phyloP scores from a whole-genome alignment of 2,888 invertebrate species.

The Bellardia pandia region DNA sequence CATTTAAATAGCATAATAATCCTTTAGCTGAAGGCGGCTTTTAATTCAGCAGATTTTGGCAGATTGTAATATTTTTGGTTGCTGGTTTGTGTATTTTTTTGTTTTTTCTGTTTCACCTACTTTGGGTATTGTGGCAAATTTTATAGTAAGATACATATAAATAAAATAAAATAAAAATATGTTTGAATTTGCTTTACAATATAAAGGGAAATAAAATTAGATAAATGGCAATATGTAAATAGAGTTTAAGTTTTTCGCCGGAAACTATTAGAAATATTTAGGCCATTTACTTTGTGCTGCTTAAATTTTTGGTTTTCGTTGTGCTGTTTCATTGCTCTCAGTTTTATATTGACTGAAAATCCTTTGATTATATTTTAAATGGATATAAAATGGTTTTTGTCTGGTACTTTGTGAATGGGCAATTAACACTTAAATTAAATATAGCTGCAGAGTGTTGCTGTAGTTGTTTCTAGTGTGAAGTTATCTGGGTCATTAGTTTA shows the following conservation, averaged over 20 bases:
- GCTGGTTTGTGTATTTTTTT: not conserved
- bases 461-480: no score
- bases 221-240: constrained; percentile 33
- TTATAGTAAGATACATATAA: no score
- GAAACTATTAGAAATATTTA: constrained; percentile 2
- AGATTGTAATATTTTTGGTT: constrained; percentile 40
- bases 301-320: not conserved
- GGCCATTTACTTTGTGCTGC: constrained; percentile 42
- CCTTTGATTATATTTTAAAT: constrained; percentile 29
- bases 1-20: constrained; percentile 47
- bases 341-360: not conserved
- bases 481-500: no score
- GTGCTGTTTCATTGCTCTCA: not conserved
- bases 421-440: constrained; percentile 42
- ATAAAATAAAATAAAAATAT: no score
- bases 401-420: not conserved
- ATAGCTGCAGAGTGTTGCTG: not conserved
- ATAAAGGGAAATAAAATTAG: constrained; percentile 7
- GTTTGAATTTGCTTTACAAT: not conserved
- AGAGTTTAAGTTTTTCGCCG: not conserved
- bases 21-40: constrained; percentile 53
- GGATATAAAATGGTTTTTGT: not conserved
- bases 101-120: constrained; percentile 1
- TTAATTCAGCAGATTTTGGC: constrained; percentile 8
- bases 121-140: not conserved